A percentile compares a stretch with the other conserved stretches of the same genome.
phyloP scores from a whole-genome alignment of 1,140 invertebrate species.

The Olivierus martensii region DNA sequence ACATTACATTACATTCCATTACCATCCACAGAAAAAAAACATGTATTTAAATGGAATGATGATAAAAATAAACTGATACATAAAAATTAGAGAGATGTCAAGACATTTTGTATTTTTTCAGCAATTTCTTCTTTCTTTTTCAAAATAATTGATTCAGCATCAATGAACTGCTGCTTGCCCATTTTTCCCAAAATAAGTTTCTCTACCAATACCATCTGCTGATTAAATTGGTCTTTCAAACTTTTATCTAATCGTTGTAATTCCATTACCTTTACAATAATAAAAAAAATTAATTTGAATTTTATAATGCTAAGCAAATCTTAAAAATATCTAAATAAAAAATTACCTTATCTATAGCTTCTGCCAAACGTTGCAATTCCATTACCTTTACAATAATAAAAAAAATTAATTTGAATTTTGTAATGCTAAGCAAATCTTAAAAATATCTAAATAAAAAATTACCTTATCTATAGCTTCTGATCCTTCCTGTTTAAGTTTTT shows the following conservation, averaged over 20 bases:
- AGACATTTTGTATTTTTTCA: conserved; percentile 23
- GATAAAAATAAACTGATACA: too few species aligned
- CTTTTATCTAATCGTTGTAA: conserved; percentile 45
- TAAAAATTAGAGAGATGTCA: too few species aligned
- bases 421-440: background rate
- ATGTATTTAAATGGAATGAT: too few species aligned
- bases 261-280: conserved; percentile 37
- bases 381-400: conserved; percentile 30
- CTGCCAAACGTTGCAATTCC: conserved; percentile 48
- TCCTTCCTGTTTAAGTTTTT: conserved; percentile 46
- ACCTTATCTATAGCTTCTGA: conserved; percentile 45
- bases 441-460: background rate
- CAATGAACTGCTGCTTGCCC: conserved; percentile 45
- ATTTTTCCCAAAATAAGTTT: conserved; percentile 51
- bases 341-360: conserved; percentile 41
- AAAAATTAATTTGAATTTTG: background rate
- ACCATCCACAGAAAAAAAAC: too few species aligned
- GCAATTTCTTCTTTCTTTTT: conserved; percentile 50
- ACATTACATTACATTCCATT: too few species aligned
- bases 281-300: background rate
- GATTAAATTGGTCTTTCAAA: conserved; percentile 30
- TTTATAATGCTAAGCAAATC: background rate
- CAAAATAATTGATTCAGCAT: conserved; percentile 40
- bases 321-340: background rate
- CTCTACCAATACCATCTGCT: conserved; percentile 42